phyloP scores from a whole-genome alignment of 2,797 vertebrate genomes.

The Phalloptychus januarius region DNA sequence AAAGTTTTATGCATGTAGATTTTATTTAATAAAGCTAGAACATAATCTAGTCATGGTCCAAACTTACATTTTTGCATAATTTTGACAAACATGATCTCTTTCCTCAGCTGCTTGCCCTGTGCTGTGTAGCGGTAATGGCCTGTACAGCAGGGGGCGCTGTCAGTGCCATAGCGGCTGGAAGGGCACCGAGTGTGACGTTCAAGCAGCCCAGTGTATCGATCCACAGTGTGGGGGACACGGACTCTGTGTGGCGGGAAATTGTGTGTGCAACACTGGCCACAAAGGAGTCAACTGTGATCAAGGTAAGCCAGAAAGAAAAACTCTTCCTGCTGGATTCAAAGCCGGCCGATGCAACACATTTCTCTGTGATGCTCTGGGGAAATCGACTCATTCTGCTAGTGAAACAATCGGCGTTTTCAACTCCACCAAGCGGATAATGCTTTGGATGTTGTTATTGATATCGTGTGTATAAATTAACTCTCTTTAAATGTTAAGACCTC shows the following conservation, averaged over 20 bases:
- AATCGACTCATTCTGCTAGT: constrained; percentile 56
- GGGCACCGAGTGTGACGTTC: constrained; percentile 94
- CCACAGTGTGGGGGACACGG: constrained; percentile 92
- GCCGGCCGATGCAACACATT: constrained; percentile 24
- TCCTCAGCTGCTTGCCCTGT: constrained; percentile 93
- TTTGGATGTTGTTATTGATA: constrained; percentile 73
- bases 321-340: constrained; percentile 16
- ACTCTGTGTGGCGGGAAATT: constrained; percentile 91
- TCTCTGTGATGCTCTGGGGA: constrained; percentile 35
- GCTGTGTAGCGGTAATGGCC: constrained; percentile 95
- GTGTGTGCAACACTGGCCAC: constrained; percentile 93
- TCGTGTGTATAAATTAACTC: constrained; percentile 72
- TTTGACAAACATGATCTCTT: not conserved
- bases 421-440: constrained; percentile 73
- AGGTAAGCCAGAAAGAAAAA: constrained; percentile 77
- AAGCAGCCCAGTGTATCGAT: constrained; percentile 90
- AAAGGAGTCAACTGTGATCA: constrained; percentile 94
- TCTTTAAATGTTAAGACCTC: constrained; percentile 60
- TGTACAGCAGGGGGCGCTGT: constrained; percentile 97
- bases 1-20: not conserved
- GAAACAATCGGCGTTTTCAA: constrained; percentile 77
- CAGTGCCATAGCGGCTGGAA: constrained; percentile 99
- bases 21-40: not conserved
- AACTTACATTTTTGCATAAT: not conserved
- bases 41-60: not conserved